These are phyloP conservation scores for Plecturocebus donacophilus DNA, from an alignment of 2,113 vertebrate species.

Conservation along the genomic window DNA sequence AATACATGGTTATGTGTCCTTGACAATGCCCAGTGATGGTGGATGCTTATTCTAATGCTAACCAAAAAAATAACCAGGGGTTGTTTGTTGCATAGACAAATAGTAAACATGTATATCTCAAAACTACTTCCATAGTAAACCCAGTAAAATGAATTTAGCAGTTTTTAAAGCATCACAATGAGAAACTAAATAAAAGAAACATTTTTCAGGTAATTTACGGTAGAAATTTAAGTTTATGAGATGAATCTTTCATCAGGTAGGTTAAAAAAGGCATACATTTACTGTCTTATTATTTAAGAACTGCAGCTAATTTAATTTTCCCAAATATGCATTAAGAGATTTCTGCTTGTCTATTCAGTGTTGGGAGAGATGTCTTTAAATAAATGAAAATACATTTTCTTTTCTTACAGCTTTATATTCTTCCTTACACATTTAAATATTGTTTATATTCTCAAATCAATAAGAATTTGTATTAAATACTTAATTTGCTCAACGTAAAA, in stretches of 20 bases:
- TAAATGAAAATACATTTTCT: constrained; percentile 29
- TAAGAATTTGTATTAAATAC: constrained; percentile 5
- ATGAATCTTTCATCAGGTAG: not conserved
- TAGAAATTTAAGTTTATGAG: constrained; percentile 25
- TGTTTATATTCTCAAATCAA: not conserved
- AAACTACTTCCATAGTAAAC: constrained; percentile 12
- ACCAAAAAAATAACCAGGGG: not conserved
- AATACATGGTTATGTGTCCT: not conserved
- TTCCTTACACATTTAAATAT: constrained; percentile 1
- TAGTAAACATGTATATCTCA: not conserved
- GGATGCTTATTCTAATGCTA: not conserved
- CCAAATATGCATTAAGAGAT: not conserved
- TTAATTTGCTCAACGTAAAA: constrained; percentile 42
- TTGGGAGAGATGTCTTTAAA: constrained; percentile 23
- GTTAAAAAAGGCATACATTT: constrained; percentile 42
- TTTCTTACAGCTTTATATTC: constrained; percentile 38
- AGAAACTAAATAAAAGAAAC: constrained; percentile 37
- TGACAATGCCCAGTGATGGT: not conserved
- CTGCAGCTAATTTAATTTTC: constrained; percentile 29
- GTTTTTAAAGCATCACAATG: constrained; percentile 29
- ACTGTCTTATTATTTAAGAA: constrained; percentile 38
- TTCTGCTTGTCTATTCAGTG: not conserved
- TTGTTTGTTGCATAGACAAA: not conserved
- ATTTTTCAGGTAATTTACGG: not conserved
- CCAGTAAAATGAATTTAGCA: constrained; percentile 30